Evolutionary conservation across 2,113 vertebrate species (phyloP), one percentile per base, ranked within the genome.

Genomic region (Cephalopholis sonnerati): DNA sequence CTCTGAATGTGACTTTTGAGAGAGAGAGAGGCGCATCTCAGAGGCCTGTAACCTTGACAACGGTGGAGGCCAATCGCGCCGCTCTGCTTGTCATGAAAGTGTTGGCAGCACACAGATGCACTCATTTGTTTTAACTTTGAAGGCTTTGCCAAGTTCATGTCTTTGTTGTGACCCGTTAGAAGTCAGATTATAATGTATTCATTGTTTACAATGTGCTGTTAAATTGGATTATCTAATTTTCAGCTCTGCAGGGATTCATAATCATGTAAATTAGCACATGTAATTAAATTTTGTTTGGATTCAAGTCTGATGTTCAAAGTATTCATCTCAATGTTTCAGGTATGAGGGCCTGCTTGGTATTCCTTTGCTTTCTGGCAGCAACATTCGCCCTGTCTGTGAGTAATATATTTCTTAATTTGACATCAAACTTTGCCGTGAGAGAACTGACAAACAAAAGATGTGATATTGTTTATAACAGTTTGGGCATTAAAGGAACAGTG

Each of bases 1-100:
- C 79, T 73, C 82, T 93, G 83, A 94, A 94, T 95, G 90, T 88
- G 92, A 95, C 94, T 93, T 94, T 90, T 88, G 89, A 93, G 89
- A 82, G 89, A 93, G 89, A 82, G 89, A 41, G 63, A 64, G 79
- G 75, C 58, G 44, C 88, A 89, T 93, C 88, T 89, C 87, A 53
- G 65, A 84, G 87, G 84, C 86, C 77, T 22, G 87, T 93, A 77
- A 63, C 93, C 93, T 57, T 87, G 92, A 83, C 84, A 87, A 94
- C 94, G 27, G 63, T 13, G 79, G 75, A 74, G 66, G 55, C 72
- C 76, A 59, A 62, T 92, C 84, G 65, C 29, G 12, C 67, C 73
- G 77, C 81, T 77, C 29, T 29, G 13, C 57, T 65, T 64, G 68
- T 81, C 80, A 87, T 81, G 82, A 89, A 79, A 71, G 83, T 87